Conservation (phyloP, 2,113 vertebrate species). For the Lamprotornis superbus region DNA sequence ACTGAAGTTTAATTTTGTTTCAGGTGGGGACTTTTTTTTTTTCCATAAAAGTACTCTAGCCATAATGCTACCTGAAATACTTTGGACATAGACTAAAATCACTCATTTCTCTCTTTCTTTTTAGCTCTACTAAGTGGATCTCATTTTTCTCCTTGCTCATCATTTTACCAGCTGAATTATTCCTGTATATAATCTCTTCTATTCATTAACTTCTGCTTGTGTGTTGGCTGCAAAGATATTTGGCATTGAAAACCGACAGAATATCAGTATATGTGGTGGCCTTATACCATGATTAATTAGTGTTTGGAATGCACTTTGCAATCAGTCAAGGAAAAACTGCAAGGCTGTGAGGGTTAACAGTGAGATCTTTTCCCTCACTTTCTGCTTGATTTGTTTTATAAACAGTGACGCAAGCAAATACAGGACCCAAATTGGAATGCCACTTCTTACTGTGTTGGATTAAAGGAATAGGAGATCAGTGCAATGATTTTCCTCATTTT, state of each 20-base stretch:
- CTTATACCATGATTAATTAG: neutral
- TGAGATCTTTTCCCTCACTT: neutral
- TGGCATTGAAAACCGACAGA: neutral
- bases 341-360: neutral
- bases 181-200: neutral
- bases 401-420: neutral
- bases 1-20: neutral
- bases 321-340: slow-evolving; percentile 16
- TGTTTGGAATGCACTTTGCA: neutral
- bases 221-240: neutral
- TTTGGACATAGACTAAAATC: neutral
- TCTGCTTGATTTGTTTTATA: slow-evolving; percentile 7
- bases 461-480: neutral
- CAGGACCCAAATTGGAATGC: neutral
- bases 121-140: neutral
- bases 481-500: neutral
- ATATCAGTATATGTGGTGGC: neutral
- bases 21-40: neutral
- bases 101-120: neutral
- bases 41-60: neutral
- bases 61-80: neutral
- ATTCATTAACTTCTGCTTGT: neutral
- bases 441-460: neutral
- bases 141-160: neutral
- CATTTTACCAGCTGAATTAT: slow-evolving; percentile 12